These are phyloP conservation scores for Psittacula derbiana DNA, from an alignment of 2,797 vertebrate species.

Conservation along the genomic window DNA sequence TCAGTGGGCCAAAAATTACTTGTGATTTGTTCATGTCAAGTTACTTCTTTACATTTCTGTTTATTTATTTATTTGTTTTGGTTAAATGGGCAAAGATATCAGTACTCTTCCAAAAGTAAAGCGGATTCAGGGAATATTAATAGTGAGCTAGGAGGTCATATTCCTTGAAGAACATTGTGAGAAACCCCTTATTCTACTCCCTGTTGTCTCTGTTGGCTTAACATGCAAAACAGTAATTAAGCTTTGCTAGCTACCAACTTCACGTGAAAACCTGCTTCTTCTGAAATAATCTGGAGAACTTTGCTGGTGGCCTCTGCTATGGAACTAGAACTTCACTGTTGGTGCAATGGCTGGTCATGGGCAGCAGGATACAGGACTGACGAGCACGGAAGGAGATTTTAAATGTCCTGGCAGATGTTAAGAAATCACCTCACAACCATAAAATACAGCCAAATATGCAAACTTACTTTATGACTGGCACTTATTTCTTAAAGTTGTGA, in stretches of 20 bases:
- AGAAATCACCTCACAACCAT: neutral
- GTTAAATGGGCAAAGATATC: neutral
- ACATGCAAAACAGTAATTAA: neutral
- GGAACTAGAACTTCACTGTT: neutral
- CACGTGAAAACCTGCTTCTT: neutral
- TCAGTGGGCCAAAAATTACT: neutral
- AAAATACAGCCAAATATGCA: neutral
- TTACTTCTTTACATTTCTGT: neutral
- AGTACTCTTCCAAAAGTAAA: constrained; percentile 8
- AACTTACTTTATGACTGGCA: neutral
- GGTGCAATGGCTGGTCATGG: neutral
- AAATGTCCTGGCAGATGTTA: neutral
- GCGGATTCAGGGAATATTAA: neutral
- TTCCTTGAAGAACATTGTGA: neutral
- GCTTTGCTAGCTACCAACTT: neutral
- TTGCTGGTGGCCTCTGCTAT: neutral
- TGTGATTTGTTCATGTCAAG: neutral
- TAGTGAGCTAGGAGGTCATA: neutral
- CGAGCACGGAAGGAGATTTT: neutral
- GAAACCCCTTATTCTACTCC: neutral
- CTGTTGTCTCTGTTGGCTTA: neutral
- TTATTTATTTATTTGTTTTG: neutral
- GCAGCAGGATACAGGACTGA: neutral
- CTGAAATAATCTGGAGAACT: neutral
- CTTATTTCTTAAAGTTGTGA: neutral